Conservation (phyloP, 1,140 invertebrate species). For the Procambarus clarkii region DNA sequence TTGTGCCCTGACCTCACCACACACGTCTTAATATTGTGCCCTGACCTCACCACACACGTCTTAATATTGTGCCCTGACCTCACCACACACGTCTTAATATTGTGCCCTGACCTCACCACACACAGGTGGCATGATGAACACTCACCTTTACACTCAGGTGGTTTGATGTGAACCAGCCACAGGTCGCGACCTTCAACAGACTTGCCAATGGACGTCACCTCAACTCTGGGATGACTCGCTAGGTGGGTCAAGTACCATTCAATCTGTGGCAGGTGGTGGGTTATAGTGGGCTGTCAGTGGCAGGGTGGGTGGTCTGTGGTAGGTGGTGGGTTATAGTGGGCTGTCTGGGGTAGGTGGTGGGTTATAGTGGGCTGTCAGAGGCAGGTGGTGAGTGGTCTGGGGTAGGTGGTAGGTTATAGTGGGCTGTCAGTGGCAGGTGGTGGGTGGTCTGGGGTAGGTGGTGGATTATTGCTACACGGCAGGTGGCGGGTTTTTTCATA, state of each 20-base stretch:
- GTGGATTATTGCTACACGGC: not conserved
- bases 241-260: constrained; percentile 33
- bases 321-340: not conserved
- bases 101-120: not conserved
- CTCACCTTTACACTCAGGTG: not conserved
- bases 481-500: too few species aligned
- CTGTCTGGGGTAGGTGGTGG: not conserved
- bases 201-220: constrained; percentile 29
- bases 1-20: not conserved
- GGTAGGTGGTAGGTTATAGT: not conserved
- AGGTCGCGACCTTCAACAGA: constrained; percentile 24
- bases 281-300: not conserved
- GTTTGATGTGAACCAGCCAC: constrained; percentile 25
- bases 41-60: not conserved
- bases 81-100: not conserved
- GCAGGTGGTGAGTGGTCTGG: not conserved
- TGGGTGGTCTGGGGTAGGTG: not conserved
- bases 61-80: not conserved
- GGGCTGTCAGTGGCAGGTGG: too few species aligned
- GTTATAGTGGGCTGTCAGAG: not conserved
- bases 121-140: not conserved
- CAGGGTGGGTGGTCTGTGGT: not conserved
- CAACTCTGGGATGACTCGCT: not conserved
- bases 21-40: not conserved
- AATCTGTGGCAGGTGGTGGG: not conserved